These are phyloP conservation scores for Mimachlamys varia DNA, from an alignment of 2,888 invertebrate species.

Conservation along the genomic window DNA sequence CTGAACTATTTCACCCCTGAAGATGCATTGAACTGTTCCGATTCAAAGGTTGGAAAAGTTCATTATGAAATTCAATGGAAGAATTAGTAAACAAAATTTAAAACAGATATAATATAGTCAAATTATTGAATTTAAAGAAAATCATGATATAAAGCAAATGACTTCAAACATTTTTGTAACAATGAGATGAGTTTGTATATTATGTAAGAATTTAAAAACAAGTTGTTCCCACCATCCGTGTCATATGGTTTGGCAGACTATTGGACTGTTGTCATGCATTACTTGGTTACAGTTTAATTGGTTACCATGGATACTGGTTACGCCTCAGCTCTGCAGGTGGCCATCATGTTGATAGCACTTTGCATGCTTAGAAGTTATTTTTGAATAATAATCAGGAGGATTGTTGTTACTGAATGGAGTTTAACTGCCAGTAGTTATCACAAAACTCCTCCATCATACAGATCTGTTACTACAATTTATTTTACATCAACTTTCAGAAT, in stretches of 20 bases:
- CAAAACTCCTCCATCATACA: background rate
- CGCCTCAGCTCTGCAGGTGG: constrained; percentile 9
- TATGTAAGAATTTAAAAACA: background rate
- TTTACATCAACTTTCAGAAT: background rate
- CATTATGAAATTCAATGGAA: too few species aligned
- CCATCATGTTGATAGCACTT: background rate
- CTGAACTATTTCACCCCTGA: too few species aligned
- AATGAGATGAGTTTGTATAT: background rate
- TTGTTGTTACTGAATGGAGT: background rate
- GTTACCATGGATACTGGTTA: constrained; percentile 24
- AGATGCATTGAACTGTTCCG: too few species aligned
- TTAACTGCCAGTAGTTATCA: background rate
- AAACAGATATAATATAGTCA: too few species aligned
- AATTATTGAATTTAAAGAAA: too few species aligned
- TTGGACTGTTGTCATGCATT: background rate
- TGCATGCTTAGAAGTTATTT: constrained; percentile 8
- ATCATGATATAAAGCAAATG: too few species aligned
- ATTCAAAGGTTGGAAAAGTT: too few species aligned
- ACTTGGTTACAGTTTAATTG: background rate
- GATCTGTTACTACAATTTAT: background rate
- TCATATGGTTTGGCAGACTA: background rate
- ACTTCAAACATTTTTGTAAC: too few species aligned
- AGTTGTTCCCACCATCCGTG: background rate
- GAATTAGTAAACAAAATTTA: too few species aligned
- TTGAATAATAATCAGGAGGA: constrained; percentile 34